These are phyloP conservation scores for Emydura subglobosa DNA, from an alignment of 2,113 vertebrate genomes.

Conservation along the genomic window DNA sequence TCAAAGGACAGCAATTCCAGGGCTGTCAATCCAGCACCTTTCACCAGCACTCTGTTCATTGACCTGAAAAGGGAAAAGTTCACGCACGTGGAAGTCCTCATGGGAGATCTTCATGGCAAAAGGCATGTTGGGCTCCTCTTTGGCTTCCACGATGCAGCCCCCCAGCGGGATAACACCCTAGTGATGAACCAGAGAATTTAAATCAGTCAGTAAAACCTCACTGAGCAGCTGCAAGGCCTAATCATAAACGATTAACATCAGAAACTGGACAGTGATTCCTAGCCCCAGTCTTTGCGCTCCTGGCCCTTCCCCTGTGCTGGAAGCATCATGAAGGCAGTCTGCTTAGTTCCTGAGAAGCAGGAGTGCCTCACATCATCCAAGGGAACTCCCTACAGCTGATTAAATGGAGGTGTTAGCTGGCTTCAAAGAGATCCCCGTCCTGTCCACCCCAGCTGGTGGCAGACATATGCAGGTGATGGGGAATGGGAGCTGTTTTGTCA, in stretches of 20 bases:
- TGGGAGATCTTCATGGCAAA: slow-evolving; percentile 93
- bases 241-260: not conserved
- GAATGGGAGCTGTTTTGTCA: not conserved
- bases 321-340: not conserved
- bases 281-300: not conserved
- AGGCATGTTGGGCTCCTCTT: slow-evolving; percentile 94
- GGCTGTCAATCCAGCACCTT: not conserved
- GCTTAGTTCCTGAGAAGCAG: not conserved
- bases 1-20: not conserved
- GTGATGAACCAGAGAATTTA: slow-evolving; percentile 38
- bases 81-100: slow-evolving; percentile 93
- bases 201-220: not conserved
- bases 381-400: not conserved
- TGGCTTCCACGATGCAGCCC: slow-evolving; percentile 91
- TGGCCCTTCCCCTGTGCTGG: not conserved
- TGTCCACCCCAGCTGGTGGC: not conserved
- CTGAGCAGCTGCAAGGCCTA: not conserved
- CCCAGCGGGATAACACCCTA: slow-evolving; percentile 96
- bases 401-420: not conserved
- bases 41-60: not conserved
- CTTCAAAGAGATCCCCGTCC: not conserved
- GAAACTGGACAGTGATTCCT: not conserved
- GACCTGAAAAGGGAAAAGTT: not conserved
- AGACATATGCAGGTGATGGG: not conserved
- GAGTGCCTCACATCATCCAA: not conserved